Conservation (phyloP, 2,113 vertebrate species). For the Hypomesus transpacificus region DNA sequence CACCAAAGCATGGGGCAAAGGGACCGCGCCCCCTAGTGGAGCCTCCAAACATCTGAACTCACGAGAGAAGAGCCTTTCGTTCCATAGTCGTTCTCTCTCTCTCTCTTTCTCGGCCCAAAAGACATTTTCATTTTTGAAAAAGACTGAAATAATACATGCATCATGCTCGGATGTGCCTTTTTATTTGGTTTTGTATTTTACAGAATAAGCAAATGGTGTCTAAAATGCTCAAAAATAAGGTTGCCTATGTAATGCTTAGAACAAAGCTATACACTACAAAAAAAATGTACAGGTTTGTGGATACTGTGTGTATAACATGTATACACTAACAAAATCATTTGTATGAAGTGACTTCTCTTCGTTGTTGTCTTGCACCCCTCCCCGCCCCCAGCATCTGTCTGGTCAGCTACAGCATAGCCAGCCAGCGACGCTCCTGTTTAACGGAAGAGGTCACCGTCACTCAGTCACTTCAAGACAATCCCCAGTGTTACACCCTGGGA, state of each 20-base stretch:
- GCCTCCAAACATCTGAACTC: constrained; percentile 50
- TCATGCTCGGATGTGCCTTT: constrained; percentile 93
- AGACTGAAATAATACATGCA: constrained; percentile 70
- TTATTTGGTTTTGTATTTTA: constrained; percentile 75
- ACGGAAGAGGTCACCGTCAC: constrained; percentile 55
- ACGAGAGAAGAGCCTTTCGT: constrained; percentile 55
- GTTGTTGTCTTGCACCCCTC: constrained; percentile 70
- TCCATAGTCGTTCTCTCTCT: constrained; percentile 23
- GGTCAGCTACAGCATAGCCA: constrained; percentile 66
- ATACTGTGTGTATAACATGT: constrained; percentile 78
- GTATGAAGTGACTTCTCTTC: constrained; percentile 80
- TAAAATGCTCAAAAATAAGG: constrained; percentile 76
- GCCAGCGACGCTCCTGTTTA: constrained; percentile 68
- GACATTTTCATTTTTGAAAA: constrained; percentile 51
- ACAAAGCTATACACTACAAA: constrained; percentile 79
- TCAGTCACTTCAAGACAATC: constrained; percentile 77
- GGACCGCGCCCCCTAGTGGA: constrained; percentile 43
- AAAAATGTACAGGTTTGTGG: constrained; percentile 86
- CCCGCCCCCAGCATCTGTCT: constrained; percentile 63
- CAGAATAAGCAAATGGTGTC: constrained; percentile 71
- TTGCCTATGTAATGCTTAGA: constrained; percentile 84
- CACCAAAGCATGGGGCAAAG: constrained; percentile 38
- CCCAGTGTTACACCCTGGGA: constrained; percentile 59
- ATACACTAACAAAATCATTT: constrained; percentile 83
- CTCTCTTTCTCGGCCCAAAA: constrained; percentile 40